These are phyloP conservation scores for Ctena decussata DNA, from an alignment of 2,888 invertebrate genomes.

Conservation along the genomic window DNA sequence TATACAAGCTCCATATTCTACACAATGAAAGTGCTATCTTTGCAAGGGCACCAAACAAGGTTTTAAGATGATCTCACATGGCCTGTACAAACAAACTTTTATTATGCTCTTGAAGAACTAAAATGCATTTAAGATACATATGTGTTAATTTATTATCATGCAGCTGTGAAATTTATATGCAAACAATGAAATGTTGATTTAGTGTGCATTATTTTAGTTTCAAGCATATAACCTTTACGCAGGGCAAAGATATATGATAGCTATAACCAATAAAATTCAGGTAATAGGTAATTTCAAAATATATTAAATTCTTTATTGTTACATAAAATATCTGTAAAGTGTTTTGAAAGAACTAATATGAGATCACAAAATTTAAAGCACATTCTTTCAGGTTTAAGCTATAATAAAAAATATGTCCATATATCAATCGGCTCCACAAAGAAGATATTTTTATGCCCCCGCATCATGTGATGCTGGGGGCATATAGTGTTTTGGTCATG, in stretches of 20 bases:
- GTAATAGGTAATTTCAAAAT: neutral
- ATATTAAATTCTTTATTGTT: constrained; percentile 1
- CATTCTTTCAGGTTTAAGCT: no score
- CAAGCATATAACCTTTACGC: neutral
- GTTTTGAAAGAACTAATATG: neutral
- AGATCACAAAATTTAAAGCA: neutral
- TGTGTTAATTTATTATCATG: neutral
- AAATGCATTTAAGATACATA: neutral
- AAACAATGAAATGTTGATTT: neutral
- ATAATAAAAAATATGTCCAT: no score
- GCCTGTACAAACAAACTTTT: no score
- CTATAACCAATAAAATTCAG: neutral
- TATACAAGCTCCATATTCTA: no score
- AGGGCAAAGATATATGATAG: neutral
- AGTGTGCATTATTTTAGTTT: neutral
- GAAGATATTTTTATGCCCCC: no score
- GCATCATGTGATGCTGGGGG: no score
- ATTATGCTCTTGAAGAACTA: neutral
- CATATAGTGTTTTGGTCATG: no score
- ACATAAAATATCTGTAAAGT: neutral
- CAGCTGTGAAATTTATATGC: neutral
- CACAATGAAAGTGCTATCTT: no score
- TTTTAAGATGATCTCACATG: no score
- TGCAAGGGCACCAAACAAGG: no score
- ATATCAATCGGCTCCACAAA: no score